Evolutionary conservation across 2,888 invertebrate genomes (phyloP).

Genomic region (Microdon myrmicae): DNA sequence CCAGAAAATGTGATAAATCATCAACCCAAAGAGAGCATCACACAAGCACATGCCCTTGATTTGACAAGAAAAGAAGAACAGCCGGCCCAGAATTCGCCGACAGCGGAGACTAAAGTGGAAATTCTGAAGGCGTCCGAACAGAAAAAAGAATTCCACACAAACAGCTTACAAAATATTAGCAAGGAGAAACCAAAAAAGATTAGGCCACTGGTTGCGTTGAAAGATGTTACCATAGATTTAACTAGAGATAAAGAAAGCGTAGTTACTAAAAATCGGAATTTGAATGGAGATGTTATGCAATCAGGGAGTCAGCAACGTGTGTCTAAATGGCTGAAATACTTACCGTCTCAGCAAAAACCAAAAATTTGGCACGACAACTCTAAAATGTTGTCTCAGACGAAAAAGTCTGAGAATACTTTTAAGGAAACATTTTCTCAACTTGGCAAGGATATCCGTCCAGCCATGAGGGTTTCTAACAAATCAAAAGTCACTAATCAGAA

Average conservation of each 20-base stretch:
- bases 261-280: background rate
- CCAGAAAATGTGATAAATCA: background rate
- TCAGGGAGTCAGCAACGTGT: background rate
- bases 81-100: too few relatives aligned
- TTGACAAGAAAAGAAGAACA: constrained; percentile 10
- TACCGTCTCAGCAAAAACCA: constrained; percentile 6
- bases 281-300: too few relatives aligned
- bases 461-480: too few relatives aligned
- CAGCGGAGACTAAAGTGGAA: background rate
- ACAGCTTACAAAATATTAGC: too few relatives aligned
- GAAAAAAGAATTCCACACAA: background rate
- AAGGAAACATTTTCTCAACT: too few relatives aligned
- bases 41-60: constrained; percentile 28
- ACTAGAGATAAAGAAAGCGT: background rate
- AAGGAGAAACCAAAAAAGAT: too few relatives aligned
- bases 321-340: constrained; percentile 26
- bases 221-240: constrained; percentile 21
- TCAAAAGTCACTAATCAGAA: too few relatives aligned
- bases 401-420: too few relatives aligned
- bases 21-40: background rate
- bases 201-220: background rate
- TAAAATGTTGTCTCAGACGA: too few relatives aligned
- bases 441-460: too few relatives aligned
- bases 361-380: too few relatives aligned
- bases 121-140: background rate